Base-by-base conservation (phyloP, 1,140 invertebrate genomes). In the Plectus sambesii region DNA sequence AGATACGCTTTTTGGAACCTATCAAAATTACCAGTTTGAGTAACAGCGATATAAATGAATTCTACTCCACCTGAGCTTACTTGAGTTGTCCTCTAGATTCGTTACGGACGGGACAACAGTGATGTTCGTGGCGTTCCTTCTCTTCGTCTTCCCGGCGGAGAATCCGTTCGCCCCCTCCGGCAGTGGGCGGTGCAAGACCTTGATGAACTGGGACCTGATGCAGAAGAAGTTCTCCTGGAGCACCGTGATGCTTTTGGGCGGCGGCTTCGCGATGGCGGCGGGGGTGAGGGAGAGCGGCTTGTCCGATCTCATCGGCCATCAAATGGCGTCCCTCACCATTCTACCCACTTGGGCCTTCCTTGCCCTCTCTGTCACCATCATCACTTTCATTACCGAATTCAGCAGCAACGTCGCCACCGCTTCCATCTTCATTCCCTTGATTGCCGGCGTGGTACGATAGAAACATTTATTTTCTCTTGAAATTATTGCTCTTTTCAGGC, bases 401-500 rank as follows among this genome's bases (percentile, higher is more conserved):
- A 52, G 42, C 17, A 36, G 20, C 37, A 64, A 62, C 36, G 40
- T 61, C 8, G 48, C 62, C 2, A 62, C 59, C 3, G 55, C 62
- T 9, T 62, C 55, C 12, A 59, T 62, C 35, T 62, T 62, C 40
- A 60, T 65, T 24, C 60, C 60, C 4, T 37, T 62, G 27, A 45
- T 62, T 20, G 53, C 55, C 4, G 47, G 49, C 23, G 54, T 62
- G 9, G 60, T 45, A 23, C 12, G 38, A n/a, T 12, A 35, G 6
- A 44, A 9, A 8, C 36, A 44, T 9, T 6, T 15, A 40, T 6
- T 12, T 35, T 8, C 9, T 12, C 43, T 44, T 40, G 24, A 51
- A 26, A 36, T 6, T 3, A 3, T 1, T 35, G 36, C 12, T 40
- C 33, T 40, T 54, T 66, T 41, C 59, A 79, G 76, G 73, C 75